Evolutionary conservation across 2,113 vertebrate species (phyloP).

Genomic region (Chaetodon trifascialis): DNA sequence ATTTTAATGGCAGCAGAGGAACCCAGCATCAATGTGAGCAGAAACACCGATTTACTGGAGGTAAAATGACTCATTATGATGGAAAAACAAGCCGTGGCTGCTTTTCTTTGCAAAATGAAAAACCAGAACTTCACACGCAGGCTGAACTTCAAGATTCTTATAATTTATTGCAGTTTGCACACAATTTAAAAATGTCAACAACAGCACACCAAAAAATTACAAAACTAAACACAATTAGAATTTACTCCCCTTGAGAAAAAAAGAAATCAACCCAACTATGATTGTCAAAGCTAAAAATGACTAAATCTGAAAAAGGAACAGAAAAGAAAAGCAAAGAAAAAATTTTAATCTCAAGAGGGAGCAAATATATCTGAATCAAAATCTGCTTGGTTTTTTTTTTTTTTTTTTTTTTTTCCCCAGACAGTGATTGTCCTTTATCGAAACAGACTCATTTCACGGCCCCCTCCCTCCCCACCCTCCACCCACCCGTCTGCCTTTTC

Average conservation of each 20-base stretch:
- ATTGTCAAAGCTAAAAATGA: conserved; percentile 99
- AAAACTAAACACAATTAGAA: conserved; percentile 99
- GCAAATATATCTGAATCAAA: conserved; percentile 94
- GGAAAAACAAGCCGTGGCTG: neutral
- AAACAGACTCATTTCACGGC: conserved; percentile 67
- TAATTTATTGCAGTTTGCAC: conserved; percentile 99
- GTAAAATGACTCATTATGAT: neutral
- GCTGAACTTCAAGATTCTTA: conserved; percentile 89
- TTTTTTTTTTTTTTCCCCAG: conserved; percentile 81
- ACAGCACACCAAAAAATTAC: conserved; percentile 99
- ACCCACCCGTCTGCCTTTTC: conserved; percentile 45
- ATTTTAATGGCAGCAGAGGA: neutral
- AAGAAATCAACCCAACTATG: conserved; percentile 98
- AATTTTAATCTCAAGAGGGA: conserved; percentile 84
- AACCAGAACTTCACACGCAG: conserved; percentile 28
- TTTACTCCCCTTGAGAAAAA: conserved; percentile 95
- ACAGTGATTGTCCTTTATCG: conserved; percentile 95
- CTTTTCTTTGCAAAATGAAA: neutral
- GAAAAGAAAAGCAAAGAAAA: conserved; percentile 85
- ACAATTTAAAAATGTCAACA: conserved; percentile 99
- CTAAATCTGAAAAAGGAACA: conserved; percentile 95
- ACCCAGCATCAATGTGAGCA: neutral
- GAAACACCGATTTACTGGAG: neutral
- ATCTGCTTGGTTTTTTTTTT: conserved; percentile 90
- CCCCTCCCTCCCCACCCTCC: conserved; percentile 15